phyloP scores from a whole-genome alignment of 2,888 invertebrate species.

The Xestia xanthographa region DNA sequence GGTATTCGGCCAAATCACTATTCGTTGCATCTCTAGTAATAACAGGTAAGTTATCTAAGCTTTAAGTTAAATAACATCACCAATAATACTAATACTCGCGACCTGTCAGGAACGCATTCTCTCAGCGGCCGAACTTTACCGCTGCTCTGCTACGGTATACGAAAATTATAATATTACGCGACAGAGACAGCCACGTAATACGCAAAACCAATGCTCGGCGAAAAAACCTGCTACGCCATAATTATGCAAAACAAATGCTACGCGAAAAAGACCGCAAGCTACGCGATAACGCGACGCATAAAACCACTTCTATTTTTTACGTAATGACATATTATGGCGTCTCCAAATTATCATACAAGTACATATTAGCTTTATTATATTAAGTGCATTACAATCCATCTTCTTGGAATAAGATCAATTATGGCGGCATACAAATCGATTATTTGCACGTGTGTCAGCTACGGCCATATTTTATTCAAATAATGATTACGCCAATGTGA shows the following conservation, averaged over 20 bases:
- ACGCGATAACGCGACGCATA: not conserved
- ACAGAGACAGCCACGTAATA: too few relatives aligned
- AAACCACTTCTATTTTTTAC: not conserved
- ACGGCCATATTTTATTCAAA: slow-evolving; percentile 9
- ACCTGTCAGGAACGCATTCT: too few relatives aligned
- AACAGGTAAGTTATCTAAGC: too few relatives aligned
- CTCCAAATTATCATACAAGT: not conserved
- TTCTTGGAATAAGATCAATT: slow-evolving; percentile 10
- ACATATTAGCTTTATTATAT: not conserved
- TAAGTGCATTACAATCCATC: not conserved
- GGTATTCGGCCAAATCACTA: too few relatives aligned
- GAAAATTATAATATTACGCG: not conserved
- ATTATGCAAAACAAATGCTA: too few relatives aligned
- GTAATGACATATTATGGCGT: not conserved
- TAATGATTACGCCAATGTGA: slow-evolving; percentile 13
- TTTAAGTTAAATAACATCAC: too few relatives aligned
- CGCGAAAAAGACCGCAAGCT: not conserved
- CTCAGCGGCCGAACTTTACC: too few relatives aligned
- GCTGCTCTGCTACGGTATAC: too few relatives aligned
- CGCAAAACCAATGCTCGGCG: too few relatives aligned
- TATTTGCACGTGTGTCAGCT: slow-evolving; percentile 43
- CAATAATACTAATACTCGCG: too few relatives aligned
- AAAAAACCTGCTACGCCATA: not conserved
- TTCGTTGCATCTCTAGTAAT: too few relatives aligned
- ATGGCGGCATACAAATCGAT: slow-evolving; percentile 11